Evolutionary conservation across 2,797 vertebrate genomes (phyloP).

Genomic region (Gambusia yucatana): DNA sequence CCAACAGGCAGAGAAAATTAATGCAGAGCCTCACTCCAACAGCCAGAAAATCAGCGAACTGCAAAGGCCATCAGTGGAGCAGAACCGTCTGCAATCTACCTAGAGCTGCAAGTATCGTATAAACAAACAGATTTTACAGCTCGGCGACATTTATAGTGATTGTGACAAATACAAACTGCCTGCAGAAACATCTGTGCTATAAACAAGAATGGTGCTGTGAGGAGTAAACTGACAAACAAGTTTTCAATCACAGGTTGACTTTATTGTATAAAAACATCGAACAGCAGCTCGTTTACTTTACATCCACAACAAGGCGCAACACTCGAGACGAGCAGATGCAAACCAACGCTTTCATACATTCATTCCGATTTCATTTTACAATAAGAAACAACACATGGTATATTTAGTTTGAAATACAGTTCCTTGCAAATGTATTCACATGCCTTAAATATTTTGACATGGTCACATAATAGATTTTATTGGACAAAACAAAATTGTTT

Average conservation of each 20-base stretch:
- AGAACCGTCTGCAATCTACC: slow-evolving; percentile 14
- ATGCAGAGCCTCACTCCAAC: slow-evolving; percentile 22
- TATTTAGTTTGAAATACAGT: slow-evolving; percentile 24
- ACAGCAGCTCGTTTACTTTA: slow-evolving; percentile 56
- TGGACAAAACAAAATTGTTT: not conserved
- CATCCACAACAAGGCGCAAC: slow-evolving; percentile 33
- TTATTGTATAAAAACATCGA: slow-evolving; percentile 71
- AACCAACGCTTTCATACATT: slow-evolving; percentile 27
- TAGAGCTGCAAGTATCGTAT: slow-evolving; percentile 29
- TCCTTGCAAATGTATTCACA: slow-evolving; percentile 2
- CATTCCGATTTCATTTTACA: slow-evolving; percentile 35
- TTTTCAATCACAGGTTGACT: slow-evolving; percentile 60
- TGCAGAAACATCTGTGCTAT: slow-evolving; percentile 40
- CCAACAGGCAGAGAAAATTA: slow-evolving; percentile 34
- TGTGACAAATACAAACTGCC: slow-evolving; percentile 42
- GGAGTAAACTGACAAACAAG: slow-evolving; percentile 27
- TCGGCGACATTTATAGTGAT: slow-evolving; percentile 40
- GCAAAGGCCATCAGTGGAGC: slow-evolving; percentile 5
- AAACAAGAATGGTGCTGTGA: slow-evolving; percentile 38
- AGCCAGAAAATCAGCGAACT: slow-evolving; percentile 23
- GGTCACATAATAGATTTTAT: not conserved
- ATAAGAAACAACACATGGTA: slow-evolving; percentile 48
- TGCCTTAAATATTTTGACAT: not conserved
- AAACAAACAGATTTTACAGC: slow-evolving; percentile 48
- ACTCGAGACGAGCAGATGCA: slow-evolving; percentile 49